phyloP scores from a whole-genome alignment of 2,888 invertebrate genomes.

The Helobdella robusta region DNA sequence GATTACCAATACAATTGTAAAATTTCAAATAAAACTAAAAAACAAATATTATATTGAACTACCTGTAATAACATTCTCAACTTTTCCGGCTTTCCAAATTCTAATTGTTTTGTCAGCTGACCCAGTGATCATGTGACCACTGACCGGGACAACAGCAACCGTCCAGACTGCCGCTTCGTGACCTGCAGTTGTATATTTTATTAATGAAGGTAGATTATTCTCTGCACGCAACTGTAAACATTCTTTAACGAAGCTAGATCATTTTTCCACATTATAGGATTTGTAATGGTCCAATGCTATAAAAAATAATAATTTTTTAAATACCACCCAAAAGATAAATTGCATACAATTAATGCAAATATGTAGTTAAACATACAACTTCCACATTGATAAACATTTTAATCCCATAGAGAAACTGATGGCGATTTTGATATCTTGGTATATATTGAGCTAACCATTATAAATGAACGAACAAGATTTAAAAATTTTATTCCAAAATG shows the following conservation, averaged over 20 bases:
- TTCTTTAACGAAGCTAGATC: not conserved
- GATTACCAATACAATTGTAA: not conserved
- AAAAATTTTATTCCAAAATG: no score
- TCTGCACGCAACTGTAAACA: not conserved
- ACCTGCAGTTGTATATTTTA: conserved; percentile 42
- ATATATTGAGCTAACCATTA: no score
- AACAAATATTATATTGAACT: conserved; percentile 10
- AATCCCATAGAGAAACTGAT: no score
- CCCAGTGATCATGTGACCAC: conserved; percentile 63
- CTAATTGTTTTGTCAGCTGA: conserved; percentile 84
- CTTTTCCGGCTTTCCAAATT: conserved; percentile 67
- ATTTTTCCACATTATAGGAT: not conserved
- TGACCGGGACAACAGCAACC: conserved; percentile 50
- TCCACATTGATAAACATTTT: no score
- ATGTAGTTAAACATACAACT: no score
- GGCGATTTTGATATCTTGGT: no score
- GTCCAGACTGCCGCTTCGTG: conserved; percentile 75
- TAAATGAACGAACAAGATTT: no score
- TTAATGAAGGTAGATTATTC: not conserved
- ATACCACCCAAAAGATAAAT: no score
- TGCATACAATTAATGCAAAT: no score
- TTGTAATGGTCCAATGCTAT: not conserved
- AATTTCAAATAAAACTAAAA: not conserved
- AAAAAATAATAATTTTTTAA: not conserved
- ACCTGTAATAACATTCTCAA: conserved; percentile 62